Evolutionary conservation across 2,113 vertebrate species (phyloP).

Genomic region (Salvelinus fontinalis): DNA sequence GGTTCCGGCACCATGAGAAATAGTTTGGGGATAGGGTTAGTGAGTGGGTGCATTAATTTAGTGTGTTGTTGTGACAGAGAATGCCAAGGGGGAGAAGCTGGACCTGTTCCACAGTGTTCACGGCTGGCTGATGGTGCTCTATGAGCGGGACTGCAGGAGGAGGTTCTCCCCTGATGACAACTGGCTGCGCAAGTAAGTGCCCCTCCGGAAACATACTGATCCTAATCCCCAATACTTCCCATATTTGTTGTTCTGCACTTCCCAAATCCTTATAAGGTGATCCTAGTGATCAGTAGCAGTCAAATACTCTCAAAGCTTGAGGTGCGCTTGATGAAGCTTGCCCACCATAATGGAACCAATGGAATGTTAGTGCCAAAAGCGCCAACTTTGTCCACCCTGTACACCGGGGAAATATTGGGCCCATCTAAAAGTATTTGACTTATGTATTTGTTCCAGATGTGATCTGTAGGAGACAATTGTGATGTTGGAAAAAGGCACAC

Average conservation of each 20-base stretch:
- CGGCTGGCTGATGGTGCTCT: constrained; percentile 96
- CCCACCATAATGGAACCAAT: too few relatives aligned
- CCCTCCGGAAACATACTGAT: background rate
- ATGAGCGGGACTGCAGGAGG: constrained; percentile 91
- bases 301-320: too few relatives aligned
- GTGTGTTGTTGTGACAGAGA: constrained; percentile 75
- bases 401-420: too few relatives aligned
- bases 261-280: background rate
- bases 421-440: too few relatives aligned
- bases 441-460: background rate
- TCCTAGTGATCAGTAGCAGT: too few relatives aligned
- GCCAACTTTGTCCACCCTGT: too few relatives aligned
- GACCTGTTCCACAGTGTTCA: constrained; percentile 96
- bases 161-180: constrained; percentile 93
- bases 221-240: background rate
- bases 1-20: too few relatives aligned
- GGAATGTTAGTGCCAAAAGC: too few relatives aligned
- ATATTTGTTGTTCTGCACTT: background rate
- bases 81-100: constrained; percentile 90
- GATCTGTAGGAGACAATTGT: too few relatives aligned
- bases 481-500: too few relatives aligned
- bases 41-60: background rate
- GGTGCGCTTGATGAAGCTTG: too few relatives aligned
- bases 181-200: constrained; percentile 92
- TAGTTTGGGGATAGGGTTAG: too few relatives aligned